Percentiles rank a stretch among this genome's conserved stretches.
Evolutionary conservation across 2,888 invertebrate genomes (phyloP).

Genomic region (Lordiphosa fenestrarum): DNA sequence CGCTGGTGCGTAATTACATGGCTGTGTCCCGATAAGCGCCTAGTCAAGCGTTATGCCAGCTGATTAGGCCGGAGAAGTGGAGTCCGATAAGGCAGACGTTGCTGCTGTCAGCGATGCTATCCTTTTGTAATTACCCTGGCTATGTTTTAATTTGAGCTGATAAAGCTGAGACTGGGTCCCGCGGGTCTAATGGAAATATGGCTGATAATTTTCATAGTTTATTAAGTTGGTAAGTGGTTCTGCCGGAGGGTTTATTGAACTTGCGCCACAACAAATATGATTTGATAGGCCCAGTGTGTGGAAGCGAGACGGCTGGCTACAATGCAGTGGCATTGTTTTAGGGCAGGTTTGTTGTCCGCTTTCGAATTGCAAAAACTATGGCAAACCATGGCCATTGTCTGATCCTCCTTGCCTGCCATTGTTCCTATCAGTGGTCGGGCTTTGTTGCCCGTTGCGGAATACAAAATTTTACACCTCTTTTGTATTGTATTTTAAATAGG

Average conservation of each 20-base stretch:
- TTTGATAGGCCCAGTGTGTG: conserved; percentile 42
- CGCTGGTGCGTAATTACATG: conserved; percentile 56
- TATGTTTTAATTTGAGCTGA: conserved; percentile 72
- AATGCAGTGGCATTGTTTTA: conserved; percentile 60
- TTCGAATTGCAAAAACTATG: conserved; percentile 60
- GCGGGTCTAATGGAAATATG: conserved; percentile 33
- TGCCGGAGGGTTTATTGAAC: conserved; percentile 57
- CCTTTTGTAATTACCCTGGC: conserved; percentile 68
- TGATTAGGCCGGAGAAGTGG: conserved; percentile 50
- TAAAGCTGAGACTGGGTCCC: conserved; percentile 32
- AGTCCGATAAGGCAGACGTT: conserved; percentile 43
- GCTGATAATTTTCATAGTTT: conserved; percentile 50
- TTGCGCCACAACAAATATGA: conserved; percentile 43
- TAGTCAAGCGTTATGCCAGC: conserved; percentile 74
- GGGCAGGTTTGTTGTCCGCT: conserved; percentile 4
- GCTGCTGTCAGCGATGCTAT: conserved; percentile 63
- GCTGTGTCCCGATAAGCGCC: conserved; percentile 49
- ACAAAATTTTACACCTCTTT: conserved; percentile 71
- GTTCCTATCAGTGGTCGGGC: conserved; percentile 68
- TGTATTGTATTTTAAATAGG: conserved; percentile 76
- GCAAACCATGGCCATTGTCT: conserved; percentile 47
- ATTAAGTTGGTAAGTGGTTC: conserved; percentile 29
- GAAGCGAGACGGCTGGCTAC: conserved; percentile 19
- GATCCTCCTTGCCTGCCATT: conserved; percentile 56
- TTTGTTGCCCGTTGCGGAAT: conserved; percentile 69